A percentile compares a stretch with the other conserved stretches of the same genome.
Evolutionary conservation across 2,888 invertebrate species (phyloP).

Genomic region (Margaritifera margaritifera): DNA sequence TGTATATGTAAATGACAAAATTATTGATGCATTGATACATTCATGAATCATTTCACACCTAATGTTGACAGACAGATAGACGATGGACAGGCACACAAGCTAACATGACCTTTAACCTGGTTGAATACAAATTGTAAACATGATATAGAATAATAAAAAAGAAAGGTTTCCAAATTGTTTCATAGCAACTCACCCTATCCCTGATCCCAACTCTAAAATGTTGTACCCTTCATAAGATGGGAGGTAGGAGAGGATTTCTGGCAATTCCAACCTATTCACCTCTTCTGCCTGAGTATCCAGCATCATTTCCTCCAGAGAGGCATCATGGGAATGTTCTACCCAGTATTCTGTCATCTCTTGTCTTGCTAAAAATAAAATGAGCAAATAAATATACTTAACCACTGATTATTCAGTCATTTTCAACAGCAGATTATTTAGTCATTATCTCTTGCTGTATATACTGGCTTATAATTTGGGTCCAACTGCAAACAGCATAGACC

Average conservation of each 20-base stretch:
- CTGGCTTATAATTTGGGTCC: too few species aligned
- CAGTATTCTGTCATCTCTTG: slow-evolving; percentile 64
- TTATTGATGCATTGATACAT: too few species aligned
- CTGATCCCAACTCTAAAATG: slow-evolving; percentile 76
- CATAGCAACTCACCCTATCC: slow-evolving; percentile 74
- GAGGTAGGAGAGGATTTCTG: slow-evolving; percentile 74
- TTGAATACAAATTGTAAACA: neutral
- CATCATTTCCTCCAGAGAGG: slow-evolving; percentile 74
- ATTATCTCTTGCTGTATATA: too few species aligned
- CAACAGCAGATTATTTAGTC: too few species aligned
- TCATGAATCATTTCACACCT: too few species aligned
- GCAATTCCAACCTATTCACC: slow-evolving; percentile 71
- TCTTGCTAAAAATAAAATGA: slow-evolving; percentile 13
- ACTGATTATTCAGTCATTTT: too few species aligned
- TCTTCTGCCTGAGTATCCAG: slow-evolving; percentile 72
- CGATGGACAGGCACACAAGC: neutral
- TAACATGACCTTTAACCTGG: neutral
- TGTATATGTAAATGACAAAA: too few species aligned
- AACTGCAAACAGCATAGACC: too few species aligned
- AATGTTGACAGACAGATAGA: too few species aligned
- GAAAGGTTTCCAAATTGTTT: neutral
- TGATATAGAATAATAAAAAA: too few species aligned
- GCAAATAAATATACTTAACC: too few species aligned
- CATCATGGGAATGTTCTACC: slow-evolving; percentile 65
- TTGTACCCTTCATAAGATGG: slow-evolving; percentile 72